Conservation (phyloP, 2,113 vertebrate species). For the Macrotis lagotis region DNA sequence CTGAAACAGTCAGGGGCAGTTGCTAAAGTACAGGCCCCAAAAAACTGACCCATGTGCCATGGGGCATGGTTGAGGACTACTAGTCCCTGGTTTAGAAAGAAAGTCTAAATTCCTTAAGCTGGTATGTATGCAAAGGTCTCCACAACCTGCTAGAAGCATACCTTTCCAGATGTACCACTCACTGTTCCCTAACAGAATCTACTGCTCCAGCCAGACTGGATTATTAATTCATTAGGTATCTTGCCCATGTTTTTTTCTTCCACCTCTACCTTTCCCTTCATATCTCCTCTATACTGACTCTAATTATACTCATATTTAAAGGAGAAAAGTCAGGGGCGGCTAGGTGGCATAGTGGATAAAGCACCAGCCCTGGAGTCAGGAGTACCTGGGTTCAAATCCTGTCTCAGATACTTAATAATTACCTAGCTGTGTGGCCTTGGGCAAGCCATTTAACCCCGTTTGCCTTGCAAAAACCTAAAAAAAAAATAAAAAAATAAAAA, state of each 20-base stretch:
- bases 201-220: constrained; percentile 15
- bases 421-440: too few species aligned
- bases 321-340: too few species aligned
- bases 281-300: constrained; percentile 3
- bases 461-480: too few species aligned
- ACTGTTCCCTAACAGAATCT: constrained; percentile 1
- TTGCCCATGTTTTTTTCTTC: constrained; percentile 40
- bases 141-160: constrained; percentile 7
- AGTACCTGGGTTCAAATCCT: too few species aligned
- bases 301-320: constrained; percentile 1
- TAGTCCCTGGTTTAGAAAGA: constrained; percentile 10
- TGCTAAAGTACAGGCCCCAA: too few species aligned
- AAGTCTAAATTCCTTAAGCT: constrained; percentile 23
- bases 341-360: too few species aligned
- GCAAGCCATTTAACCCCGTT: too few species aligned
- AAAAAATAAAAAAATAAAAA: too few species aligned
- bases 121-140: background rate
- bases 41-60: background rate
- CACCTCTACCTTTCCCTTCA: background rate
- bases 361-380: too few species aligned
- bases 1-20: too few species aligned
- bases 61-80: background rate
- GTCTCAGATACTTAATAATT: too few species aligned
- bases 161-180: constrained; percentile 1
- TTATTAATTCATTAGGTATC: constrained; percentile 22